Conservation (phyloP, 2,113 vertebrate species). For the Plectropomus leopardus region DNA sequence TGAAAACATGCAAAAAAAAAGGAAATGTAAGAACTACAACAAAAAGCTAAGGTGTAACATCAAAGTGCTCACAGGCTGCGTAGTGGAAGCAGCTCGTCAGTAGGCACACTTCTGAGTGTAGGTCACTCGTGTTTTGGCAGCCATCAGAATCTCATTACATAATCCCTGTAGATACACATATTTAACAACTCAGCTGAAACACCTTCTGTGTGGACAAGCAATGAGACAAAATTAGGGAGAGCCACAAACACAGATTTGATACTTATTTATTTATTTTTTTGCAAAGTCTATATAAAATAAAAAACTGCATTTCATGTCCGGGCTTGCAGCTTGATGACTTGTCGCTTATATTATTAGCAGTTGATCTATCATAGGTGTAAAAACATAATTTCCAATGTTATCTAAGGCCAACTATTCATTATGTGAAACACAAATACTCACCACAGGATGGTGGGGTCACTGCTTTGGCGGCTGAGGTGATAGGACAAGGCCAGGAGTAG, state of each 20-base stretch:
- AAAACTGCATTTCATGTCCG: background rate
- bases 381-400: background rate
- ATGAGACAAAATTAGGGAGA: background rate
- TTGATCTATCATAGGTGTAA: background rate
- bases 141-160: background rate
- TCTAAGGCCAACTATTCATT: background rate
- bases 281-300: background rate
- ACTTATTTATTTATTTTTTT: background rate
- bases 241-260: background rate
- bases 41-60: conserved; percentile 6
- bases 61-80: background rate
- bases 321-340: background rate
- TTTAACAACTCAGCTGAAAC: background rate
- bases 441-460: conserved; percentile 92
- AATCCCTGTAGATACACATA: background rate
- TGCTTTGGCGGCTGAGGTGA: conserved; percentile 94
- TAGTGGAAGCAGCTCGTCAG: background rate
- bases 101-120: background rate
- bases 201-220: background rate
- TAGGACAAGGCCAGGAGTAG: conserved; percentile 92
- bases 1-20: background rate
- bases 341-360: background rate
- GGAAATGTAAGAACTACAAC: background rate
- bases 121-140: background rate
- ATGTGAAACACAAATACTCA: conserved; percentile 72